Conservation (phyloP, 2,797 vertebrate genomes). For the Anabacerthia variegaticeps region DNA sequence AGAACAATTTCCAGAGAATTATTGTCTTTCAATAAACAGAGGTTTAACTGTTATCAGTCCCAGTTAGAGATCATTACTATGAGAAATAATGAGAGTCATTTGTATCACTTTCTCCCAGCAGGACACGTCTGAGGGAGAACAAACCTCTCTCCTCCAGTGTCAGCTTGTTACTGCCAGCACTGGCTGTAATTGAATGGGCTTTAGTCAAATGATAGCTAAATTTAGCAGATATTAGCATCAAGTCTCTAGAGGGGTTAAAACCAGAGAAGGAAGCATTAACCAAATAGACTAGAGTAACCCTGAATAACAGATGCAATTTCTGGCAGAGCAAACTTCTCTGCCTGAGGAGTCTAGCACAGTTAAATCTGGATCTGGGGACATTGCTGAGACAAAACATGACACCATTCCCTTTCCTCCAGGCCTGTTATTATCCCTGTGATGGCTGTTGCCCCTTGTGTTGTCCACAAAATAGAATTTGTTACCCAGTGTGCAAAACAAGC, state of each 20-base stretch:
- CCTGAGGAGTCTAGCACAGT: not conserved
- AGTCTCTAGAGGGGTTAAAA: not conserved
- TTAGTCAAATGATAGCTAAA: not conserved
- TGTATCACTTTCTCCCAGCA: not conserved
- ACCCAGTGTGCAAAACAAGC: not conserved
- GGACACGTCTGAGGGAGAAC: not conserved
- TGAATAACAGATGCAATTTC: not conserved
- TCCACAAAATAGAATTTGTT: not conserved
- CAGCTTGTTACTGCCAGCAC: not conserved
- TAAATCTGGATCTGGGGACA: not conserved
- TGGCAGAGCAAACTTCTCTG: not conserved
- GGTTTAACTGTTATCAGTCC: not conserved
- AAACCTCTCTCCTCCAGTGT: not conserved
- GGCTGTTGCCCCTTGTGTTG: accelerated
- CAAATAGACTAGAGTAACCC: not conserved
- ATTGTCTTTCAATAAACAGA: not conserved
- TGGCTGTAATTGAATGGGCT: not conserved
- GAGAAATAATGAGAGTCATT: not conserved
- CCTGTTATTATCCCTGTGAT: too few relatives aligned
- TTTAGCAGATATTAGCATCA: not conserved
- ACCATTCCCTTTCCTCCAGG: accelerated
- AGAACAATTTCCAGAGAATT: not conserved
- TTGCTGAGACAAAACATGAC: not conserved
- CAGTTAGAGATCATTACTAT: not conserved
- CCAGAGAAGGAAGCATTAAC: not conserved